A percentile compares a stretch with the other conserved stretches of the same genome.
phyloP scores from a whole-genome alignment of 2,113 vertebrate species.

The Chionomys nivalis region DNA sequence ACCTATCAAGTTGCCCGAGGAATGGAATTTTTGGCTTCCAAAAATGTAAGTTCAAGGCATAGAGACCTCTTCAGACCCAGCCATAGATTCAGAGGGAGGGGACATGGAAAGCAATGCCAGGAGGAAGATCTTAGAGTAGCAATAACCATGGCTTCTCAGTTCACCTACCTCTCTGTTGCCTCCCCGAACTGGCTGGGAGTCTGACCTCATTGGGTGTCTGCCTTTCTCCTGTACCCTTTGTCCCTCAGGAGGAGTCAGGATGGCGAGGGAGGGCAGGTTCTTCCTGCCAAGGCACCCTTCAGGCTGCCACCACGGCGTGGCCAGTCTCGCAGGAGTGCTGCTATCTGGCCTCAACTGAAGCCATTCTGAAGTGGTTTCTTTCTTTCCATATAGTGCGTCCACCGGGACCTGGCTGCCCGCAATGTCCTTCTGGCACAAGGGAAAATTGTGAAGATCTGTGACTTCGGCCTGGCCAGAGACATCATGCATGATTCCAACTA shows the following conservation, averaged over 20 bases:
- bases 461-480: slow-evolving; percentile 98
- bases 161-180: neutral
- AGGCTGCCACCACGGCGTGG: fast-evolving
- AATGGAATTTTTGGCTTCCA: slow-evolving; percentile 98
- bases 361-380: neutral
- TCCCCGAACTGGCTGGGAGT: neutral
- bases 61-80: neutral
- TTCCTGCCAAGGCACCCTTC: too few relatives aligned
- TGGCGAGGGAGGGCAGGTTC: neutral
- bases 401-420: slow-evolving; percentile 97
- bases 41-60: slow-evolving; percentile 91
- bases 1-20: slow-evolving; percentile 98
- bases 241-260: neutral
- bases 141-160: fast-evolving
- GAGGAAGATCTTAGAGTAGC: neutral
- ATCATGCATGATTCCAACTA: slow-evolving; percentile 99
- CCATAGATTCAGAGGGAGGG: neutral
- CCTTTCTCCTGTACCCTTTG: neutral
- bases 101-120: neutral
- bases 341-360: fast-evolving
- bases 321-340: neutral
- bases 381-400: slow-evolving; percentile 91
- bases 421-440: slow-evolving; percentile 99
- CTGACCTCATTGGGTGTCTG: neutral
- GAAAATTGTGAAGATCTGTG: slow-evolving; percentile 99